These are phyloP conservation scores for Drosophila burlai DNA, from an alignment of 1,140 invertebrate species.

Conservation along the genomic window DNA sequence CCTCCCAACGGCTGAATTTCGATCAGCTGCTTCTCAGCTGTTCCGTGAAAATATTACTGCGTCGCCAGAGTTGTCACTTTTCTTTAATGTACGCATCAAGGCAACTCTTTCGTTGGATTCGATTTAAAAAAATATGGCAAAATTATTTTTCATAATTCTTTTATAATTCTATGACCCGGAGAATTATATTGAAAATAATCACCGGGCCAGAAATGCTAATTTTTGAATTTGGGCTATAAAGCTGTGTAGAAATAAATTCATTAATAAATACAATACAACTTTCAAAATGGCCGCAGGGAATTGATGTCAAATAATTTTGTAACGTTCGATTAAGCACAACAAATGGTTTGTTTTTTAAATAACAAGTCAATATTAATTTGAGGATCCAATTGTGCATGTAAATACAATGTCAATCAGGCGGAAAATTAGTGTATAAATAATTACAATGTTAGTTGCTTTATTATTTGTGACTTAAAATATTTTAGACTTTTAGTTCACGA, in stretches of 20 bases:
- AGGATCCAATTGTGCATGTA: not conserved
- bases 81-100: too few relatives aligned
- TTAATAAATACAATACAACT: not conserved
- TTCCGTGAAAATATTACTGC: not conserved
- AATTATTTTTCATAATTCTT: not conserved
- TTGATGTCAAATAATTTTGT: not conserved
- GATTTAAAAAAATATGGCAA: not conserved
- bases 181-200: not conserved
- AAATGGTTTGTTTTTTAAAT: not conserved
- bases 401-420: not conserved
- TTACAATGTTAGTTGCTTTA: not conserved
- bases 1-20: not conserved
- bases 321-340: not conserved
- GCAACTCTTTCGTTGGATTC: not conserved
- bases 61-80: constrained; percentile 1
- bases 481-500: not conserved
- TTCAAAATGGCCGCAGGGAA: not conserved
- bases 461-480: not conserved
- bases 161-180: not conserved
- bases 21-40: not conserved
- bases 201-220: not conserved
- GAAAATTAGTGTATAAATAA: not conserved
- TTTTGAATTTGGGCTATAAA: not conserved
- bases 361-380: not conserved
- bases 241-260: too few relatives aligned